Evolutionary conservation across 2,113 vertebrate genomes (phyloP).

Genomic region (Dasyprocta punctata): DNA sequence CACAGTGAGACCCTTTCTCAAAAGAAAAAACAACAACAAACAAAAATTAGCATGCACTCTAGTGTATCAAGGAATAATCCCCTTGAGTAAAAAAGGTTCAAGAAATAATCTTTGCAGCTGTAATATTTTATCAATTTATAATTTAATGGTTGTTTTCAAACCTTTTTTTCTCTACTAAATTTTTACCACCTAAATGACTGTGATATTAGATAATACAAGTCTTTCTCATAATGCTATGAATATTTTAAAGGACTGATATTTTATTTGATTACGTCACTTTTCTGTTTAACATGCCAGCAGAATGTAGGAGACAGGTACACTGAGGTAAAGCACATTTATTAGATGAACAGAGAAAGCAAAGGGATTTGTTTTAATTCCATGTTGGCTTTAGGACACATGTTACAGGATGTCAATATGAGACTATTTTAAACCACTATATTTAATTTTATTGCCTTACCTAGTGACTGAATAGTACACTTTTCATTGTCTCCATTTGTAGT

Average conservation of each 20-base stretch:
- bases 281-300: conserved; percentile 6
- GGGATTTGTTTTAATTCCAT: not conserved
- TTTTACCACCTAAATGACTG: not conserved
- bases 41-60: not conserved
- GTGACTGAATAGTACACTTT: not conserved
- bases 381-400: conserved; percentile 24
- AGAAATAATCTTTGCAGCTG: not conserved
- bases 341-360: not conserved
- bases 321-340: not conserved
- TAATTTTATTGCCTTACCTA: conserved; percentile 10
- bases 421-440: not conserved
- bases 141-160: not conserved
- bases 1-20: not conserved
- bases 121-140: not conserved
- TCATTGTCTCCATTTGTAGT: not conserved
- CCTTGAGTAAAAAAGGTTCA: not conserved
- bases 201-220: conserved; percentile 36
- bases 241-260: conserved; percentile 16
- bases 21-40: not conserved
- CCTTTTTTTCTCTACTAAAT: not conserved
- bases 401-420: not conserved
- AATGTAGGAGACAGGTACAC: not conserved
- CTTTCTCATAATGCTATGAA: not conserved
- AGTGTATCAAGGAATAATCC: not conserved
- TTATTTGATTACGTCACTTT: not conserved